Conservation (phyloP, 2,888 invertebrate genomes). For the Deilephila elpenor region DNA sequence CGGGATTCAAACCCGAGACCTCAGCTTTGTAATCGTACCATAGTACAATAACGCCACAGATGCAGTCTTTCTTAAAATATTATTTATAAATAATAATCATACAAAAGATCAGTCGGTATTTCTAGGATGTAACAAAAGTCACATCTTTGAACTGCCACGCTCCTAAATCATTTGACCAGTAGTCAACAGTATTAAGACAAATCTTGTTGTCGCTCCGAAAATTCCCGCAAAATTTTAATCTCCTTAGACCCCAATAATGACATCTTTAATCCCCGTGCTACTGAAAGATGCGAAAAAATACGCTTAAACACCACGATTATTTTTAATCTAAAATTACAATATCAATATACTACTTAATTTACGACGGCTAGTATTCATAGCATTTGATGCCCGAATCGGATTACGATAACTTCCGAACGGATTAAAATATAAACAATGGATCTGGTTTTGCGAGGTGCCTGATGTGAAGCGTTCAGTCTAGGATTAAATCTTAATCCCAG, state of each 20-base stretch:
- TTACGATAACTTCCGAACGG: slow-evolving; percentile 9
- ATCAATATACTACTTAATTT: slow-evolving; percentile 37
- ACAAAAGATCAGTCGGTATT: neutral
- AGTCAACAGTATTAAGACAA: slow-evolving; percentile 17
- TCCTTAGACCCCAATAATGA: neutral
- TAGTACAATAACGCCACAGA: too few relatives aligned
- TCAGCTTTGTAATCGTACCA: too few relatives aligned
- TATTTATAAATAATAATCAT: too few relatives aligned
- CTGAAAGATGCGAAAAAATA: slow-evolving; percentile 15
- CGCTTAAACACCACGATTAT: neutral
- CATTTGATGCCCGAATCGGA: slow-evolving; percentile 8
- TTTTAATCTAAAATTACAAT: slow-evolving; percentile 10
- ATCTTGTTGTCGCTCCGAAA: slow-evolving; percentile 16
- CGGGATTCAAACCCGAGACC: too few relatives aligned
- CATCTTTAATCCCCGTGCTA: slow-evolving; percentile 13
- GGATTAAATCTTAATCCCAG: slow-evolving; percentile 21
- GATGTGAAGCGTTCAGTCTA: neutral
- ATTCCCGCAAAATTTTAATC: slow-evolving; percentile 20
- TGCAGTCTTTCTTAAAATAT: too few relatives aligned
- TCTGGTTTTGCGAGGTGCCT: slow-evolving; percentile 8
- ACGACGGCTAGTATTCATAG: slow-evolving; percentile 29
- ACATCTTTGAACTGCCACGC: slow-evolving; percentile 1
- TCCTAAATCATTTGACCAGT: neutral
- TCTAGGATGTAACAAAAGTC: slow-evolving; percentile 12
- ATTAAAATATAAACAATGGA: slow-evolving; percentile 30